Conservation (phyloP, 2,113 vertebrate species). For the Colius striatus region DNA sequence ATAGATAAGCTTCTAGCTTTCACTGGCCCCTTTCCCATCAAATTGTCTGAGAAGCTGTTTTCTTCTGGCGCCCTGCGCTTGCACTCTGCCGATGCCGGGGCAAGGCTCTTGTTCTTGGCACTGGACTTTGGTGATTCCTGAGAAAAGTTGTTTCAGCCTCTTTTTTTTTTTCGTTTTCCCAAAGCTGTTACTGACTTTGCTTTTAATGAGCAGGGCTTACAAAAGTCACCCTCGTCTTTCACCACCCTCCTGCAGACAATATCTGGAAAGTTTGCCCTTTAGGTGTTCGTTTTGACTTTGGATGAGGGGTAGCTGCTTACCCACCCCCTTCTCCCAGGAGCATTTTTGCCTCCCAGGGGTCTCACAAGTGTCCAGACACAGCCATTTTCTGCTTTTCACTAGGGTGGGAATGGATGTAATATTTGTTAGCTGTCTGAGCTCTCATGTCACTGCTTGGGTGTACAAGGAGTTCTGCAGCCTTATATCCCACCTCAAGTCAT, state of each 20-base stretch:
- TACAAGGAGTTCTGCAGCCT: neutral
- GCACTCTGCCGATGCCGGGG: slow-evolving; percentile 3
- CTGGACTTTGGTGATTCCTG: slow-evolving; percentile 12
- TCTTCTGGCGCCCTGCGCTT: slow-evolving; percentile 37
- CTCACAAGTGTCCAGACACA: neutral
- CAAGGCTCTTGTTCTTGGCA: slow-evolving; percentile 58
- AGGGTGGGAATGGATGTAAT: rapidly evolving
- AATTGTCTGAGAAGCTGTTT: slow-evolving; percentile 67
- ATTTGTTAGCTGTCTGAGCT: neutral
- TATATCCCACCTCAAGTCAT: rapidly evolving
- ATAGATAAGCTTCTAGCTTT: slow-evolving; percentile 68
- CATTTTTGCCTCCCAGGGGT: neutral
- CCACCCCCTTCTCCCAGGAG: neutral
- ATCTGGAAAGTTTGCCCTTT: rapidly evolving
- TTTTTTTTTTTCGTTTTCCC: neutral
- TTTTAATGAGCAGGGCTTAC: neutral
- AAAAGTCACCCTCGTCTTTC: neutral
- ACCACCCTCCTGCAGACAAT: neutral
- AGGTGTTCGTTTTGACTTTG: neutral
- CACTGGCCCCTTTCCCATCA: slow-evolving; percentile 70
- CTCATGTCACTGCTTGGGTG: neutral
- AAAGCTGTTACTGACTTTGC: neutral
- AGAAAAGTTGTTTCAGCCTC: slow-evolving; percentile 2
- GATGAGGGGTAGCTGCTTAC: neutral
- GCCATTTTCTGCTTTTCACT: neutral